Conservation (phyloP, 1,140 invertebrate species). For the Nebria ingens region DNA sequence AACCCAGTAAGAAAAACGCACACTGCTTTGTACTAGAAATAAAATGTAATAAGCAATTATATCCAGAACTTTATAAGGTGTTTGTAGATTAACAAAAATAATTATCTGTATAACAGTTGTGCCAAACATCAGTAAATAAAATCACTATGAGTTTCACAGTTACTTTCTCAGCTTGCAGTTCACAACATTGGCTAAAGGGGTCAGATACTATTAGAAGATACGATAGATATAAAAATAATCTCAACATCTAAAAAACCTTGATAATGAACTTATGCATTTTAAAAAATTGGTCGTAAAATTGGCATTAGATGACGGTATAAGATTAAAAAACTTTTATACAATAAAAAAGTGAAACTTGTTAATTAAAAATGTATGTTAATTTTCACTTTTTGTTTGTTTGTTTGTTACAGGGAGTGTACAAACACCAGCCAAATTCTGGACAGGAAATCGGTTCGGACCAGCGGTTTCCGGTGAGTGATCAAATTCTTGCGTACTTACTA, state of each 20-base stretch:
- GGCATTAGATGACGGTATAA: neutral
- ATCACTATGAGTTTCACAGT: neutral
- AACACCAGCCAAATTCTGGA: neutral
- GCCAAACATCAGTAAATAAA: neutral
- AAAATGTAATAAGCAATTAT: neutral
- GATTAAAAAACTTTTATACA: neutral
- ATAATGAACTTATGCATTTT: neutral
- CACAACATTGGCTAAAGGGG: neutral
- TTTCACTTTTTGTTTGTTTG: neutral
- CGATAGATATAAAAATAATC: neutral
- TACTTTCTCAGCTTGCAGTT: neutral
- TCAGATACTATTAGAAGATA: slow-evolving; percentile 2
- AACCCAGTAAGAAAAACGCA: no score
- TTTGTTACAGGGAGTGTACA: neutral
- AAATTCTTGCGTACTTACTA: no score
- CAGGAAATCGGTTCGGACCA: neutral
- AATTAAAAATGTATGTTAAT: neutral
- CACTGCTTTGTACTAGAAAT: no score
- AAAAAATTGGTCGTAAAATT: neutral
- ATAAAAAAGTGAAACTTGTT: slow-evolving; percentile 3
- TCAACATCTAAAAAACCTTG: neutral
- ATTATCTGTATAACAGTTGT: neutral
- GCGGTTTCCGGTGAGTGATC: neutral
- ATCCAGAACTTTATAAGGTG: neutral
- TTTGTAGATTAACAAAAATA: neutral